phyloP scores from a whole-genome alignment of 2,888 invertebrate species.

The Parnassius apollo region DNA sequence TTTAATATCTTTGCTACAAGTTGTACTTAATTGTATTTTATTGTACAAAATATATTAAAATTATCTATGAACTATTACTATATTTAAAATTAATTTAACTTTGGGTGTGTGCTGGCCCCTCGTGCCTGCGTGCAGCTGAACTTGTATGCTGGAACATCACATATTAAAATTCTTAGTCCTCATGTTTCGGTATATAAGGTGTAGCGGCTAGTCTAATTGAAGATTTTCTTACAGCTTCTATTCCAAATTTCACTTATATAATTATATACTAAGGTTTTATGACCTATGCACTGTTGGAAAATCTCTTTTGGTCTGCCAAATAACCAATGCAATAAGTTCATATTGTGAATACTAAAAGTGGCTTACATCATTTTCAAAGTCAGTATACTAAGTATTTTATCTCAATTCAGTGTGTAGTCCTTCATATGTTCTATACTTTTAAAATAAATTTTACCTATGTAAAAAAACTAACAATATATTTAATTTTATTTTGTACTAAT shows the following conservation, averaged over 20 bases:
- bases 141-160: conserved; percentile 80
- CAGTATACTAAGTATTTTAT: conserved; percentile 76
- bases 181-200: conserved; percentile 79
- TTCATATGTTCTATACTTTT: conserved; percentile 81
- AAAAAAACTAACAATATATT: conserved; percentile 81
- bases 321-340: conserved; percentile 77
- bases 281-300: conserved; percentile 80
- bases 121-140: conserved; percentile 78
- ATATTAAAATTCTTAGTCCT: conserved; percentile 74
- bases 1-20: conserved; percentile 85
- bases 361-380: conserved; percentile 79
- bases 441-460: conserved; percentile 80
- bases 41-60: conserved; percentile 86
- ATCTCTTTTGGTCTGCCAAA: conserved; percentile 81
- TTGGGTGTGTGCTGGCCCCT: conserved; percentile 78
- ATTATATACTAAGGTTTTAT: conserved; percentile 68
- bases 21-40: conserved; percentile 86
- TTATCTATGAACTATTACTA: conserved; percentile 78
- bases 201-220: conserved; percentile 80
- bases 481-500: conserved; percentile 82
- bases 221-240: conserved; percentile 82
- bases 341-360: conserved; percentile 80
- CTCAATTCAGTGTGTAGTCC: conserved; percentile 81
- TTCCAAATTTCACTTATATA: conserved; percentile 78
- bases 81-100: conserved; percentile 73